phyloP scores from a whole-genome alignment of 2,113 vertebrate genomes.

The Lagopus leucura region DNA sequence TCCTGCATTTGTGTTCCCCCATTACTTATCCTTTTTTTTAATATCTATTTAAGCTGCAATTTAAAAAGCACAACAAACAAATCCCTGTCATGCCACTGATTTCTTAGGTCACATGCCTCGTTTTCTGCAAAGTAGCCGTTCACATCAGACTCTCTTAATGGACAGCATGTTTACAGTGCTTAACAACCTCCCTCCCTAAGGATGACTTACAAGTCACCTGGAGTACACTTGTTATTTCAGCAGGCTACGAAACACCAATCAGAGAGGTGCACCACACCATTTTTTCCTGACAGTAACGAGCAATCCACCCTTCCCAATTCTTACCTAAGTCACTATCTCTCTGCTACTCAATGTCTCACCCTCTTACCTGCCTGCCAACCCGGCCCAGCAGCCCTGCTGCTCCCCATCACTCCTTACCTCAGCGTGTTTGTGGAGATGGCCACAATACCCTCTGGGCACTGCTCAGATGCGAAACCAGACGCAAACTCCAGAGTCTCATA shows the following conservation, averaged over 20 bases:
- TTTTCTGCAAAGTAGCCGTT: slow-evolving; percentile 3
- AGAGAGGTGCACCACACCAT: not conserved
- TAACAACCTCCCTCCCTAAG: not conserved
- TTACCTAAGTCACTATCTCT: not conserved
- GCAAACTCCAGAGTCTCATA: slow-evolving; percentile 97
- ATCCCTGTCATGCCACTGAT: not conserved
- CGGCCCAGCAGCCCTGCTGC: fast-evolving
- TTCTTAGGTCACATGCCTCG: not conserved
- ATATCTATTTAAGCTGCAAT: not conserved
- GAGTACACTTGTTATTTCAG: not conserved
- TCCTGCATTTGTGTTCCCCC: not conserved
- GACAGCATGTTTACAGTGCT: not conserved
- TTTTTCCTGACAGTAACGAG: not conserved
- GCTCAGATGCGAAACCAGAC: slow-evolving; percentile 96
- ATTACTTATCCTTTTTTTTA: slow-evolving; percentile 1
- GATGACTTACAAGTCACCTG: not conserved
- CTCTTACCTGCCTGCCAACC: not conserved
- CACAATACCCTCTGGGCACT: slow-evolving; percentile 97
- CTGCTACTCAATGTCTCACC: not conserved
- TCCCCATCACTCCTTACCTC: slow-evolving; percentile 78
- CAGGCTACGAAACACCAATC: not conserved
- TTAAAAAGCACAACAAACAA: slow-evolving; percentile 3
- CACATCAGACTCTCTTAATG: not conserved
- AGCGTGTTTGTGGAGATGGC: slow-evolving; percentile 98
- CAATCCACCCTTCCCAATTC: not conserved